Base-by-base conservation (phyloP, 2,113 vertebrate species). In the Gavialis gangeticus region DNA sequence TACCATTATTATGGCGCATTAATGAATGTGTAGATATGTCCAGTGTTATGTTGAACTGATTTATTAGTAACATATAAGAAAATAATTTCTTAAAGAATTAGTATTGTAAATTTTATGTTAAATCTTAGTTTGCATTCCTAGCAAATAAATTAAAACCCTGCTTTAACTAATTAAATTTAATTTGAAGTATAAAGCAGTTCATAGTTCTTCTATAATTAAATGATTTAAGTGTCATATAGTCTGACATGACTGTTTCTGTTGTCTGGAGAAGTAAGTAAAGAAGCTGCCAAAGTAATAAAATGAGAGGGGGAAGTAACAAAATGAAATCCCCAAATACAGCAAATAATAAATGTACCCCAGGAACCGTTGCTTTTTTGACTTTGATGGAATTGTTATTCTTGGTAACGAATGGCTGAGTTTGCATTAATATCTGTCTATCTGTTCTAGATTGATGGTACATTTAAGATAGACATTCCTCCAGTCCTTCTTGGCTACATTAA, bases 401-500 rank as follows among this genome's bases (percentile, higher is more conserved):
- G 19, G 18, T 24, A 46, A 37, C n/a, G 30, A 30, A 25, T 54
- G 28, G 27, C 6, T 55, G 55, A 54, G 89, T 34, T 90, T 55
- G 55, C 30, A 46, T 46, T 71, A 16, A 0, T 55, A 12, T 91
- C 87, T 92, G 46, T 93, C 60, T 85, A 17, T 73, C 2, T 85
- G 2, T 87, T 89, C 15, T 92, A 99, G 99, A 99, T 99, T 67
- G 99, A 99, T 58, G 99, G 99, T 4, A 99, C 99, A 0, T 99
- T 99, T 97, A 99, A 98, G 96, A 97, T 99, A 80, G 96, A 99
- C 54, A 98, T 97, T 13, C 99, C 99, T 2, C 98, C 99, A 0
- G 99, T 99, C 76, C 98, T 99, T 86, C 98, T 99, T 84, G 99
- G 99, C 27, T 99, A 99, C 98, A 99, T 98, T 85, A 99, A 99